Conservation (phyloP, 2,113 vertebrate species). For the Chinchilla lanigera region DNA sequence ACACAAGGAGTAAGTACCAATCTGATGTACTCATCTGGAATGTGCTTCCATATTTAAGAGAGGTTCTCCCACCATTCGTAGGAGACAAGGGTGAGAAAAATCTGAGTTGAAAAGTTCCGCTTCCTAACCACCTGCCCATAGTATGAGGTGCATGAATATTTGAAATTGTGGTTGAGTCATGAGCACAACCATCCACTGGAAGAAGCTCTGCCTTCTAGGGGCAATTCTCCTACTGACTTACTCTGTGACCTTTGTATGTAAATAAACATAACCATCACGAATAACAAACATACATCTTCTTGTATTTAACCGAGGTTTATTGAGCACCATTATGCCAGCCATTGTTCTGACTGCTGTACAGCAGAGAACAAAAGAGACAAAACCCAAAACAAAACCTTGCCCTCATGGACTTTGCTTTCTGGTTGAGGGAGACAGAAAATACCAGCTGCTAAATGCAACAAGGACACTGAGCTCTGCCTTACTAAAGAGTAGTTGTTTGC, state of each 20-base stretch:
- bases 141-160: neutral
- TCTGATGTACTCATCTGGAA: neutral
- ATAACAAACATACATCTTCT: neutral
- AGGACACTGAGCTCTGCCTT: neutral
- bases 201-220: neutral
- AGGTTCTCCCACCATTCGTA: neutral
- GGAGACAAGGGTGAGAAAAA: neutral
- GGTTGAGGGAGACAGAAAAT: neutral
- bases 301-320: slow-evolving; percentile 1
- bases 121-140: neutral
- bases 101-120: neutral
- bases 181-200: neutral
- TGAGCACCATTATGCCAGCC: neutral
- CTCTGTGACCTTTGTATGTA: neutral
- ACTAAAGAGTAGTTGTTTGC: neutral
- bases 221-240: neutral
- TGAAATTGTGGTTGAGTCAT: neutral
- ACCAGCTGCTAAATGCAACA: neutral
- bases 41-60: neutral
- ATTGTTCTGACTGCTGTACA: neutral
- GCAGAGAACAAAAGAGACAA: neutral
- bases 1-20: neutral
- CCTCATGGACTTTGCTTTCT: neutral
- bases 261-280: neutral
- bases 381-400: neutral